Conservation (phyloP, 2,797 vertebrate genomes). For the Enteromius radiatus region DNA sequence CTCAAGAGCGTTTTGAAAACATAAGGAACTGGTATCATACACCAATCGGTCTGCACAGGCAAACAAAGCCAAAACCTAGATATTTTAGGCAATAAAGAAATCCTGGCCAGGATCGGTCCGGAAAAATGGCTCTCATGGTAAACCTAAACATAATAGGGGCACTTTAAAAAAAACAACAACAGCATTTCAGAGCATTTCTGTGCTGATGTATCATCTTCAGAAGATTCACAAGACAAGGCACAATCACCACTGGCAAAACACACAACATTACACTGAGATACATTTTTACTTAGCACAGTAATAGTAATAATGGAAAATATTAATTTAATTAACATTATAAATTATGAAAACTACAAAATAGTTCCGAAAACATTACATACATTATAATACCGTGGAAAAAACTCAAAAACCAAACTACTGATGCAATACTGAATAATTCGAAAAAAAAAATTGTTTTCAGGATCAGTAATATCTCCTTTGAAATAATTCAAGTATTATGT, state of each 20-base stretch:
- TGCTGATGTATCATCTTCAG: background rate
- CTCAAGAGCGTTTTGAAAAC: too few relatives aligned
- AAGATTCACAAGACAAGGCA: slow-evolving; percentile 21
- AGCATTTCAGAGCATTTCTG: background rate
- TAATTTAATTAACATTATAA: background rate
- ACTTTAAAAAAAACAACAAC: too few relatives aligned
- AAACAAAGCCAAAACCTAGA: too few relatives aligned
- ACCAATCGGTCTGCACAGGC: too few relatives aligned
- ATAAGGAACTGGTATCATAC: too few relatives aligned
- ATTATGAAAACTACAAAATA: background rate
- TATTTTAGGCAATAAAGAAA: too few relatives aligned
- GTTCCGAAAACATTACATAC: background rate
- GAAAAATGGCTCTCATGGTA: too few relatives aligned
- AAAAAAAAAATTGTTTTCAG: background rate
- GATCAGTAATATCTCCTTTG: background rate
- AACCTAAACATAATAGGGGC: too few relatives aligned
- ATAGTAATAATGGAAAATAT: background rate
- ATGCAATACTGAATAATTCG: background rate
- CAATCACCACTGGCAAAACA: background rate
- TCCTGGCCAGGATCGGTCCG: too few relatives aligned
- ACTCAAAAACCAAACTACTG: background rate
- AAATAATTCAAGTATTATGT: background rate
- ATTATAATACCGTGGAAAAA: background rate
- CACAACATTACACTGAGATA: background rate
- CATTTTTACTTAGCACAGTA: background rate